Evolutionary conservation across 2,113 vertebrate species (phyloP).

Genomic region (Spheniscus mendiculus): DNA sequence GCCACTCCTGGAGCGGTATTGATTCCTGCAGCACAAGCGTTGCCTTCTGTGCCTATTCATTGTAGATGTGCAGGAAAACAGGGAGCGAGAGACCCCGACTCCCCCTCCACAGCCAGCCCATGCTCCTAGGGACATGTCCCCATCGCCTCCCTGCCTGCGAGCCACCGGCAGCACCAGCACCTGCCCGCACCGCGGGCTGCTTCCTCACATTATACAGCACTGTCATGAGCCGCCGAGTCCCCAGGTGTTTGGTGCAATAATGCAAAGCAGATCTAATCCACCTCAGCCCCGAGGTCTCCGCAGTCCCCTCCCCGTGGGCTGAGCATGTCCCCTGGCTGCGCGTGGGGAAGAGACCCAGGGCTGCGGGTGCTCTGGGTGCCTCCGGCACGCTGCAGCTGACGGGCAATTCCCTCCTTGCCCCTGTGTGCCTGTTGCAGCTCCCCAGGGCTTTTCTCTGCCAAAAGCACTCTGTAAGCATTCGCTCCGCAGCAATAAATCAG

Average conservation of each 20-base stretch:
- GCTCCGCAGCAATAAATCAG: conserved; percentile 30
- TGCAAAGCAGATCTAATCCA: conserved; percentile 18
- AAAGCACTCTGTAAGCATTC: conserved; percentile 1
- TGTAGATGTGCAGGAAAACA: not conserved
- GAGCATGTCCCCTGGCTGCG: rapidly evolving
- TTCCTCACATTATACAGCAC: not conserved
- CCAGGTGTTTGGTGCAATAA: conserved; percentile 26
- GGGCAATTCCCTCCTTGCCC: not conserved
- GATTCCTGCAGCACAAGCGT: conserved; percentile 28
- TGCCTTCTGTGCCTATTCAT: not conserved
- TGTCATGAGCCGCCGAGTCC: not conserved
- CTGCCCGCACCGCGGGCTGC: not conserved
- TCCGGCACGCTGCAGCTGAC: rapidly evolving
- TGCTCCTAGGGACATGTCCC: not conserved
- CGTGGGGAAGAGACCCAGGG: not conserved
- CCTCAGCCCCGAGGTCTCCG: not conserved
- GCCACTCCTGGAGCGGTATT: not conserved
- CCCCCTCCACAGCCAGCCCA: not conserved
- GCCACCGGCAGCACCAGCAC: not conserved
- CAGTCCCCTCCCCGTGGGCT: not conserved
- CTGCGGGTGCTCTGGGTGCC: not conserved
- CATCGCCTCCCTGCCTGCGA: not conserved
- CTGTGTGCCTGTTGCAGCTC: not conserved
- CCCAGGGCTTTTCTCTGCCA: not conserved
- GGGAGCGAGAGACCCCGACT: not conserved